phyloP scores from a whole-genome alignment of 2,888 invertebrate genomes.

The Steromphala cineraria region DNA sequence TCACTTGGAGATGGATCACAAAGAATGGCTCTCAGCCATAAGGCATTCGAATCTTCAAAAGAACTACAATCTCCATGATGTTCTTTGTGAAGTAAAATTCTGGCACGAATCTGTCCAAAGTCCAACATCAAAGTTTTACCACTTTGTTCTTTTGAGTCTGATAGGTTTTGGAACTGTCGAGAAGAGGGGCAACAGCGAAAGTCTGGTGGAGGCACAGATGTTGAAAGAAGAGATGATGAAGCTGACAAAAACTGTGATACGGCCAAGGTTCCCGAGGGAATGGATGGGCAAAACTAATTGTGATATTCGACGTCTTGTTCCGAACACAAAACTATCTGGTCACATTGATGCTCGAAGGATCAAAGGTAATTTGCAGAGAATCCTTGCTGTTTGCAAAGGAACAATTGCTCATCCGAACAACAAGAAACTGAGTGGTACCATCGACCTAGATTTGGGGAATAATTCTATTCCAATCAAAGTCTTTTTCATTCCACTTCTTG shows the following conservation, averaged over 20 bases:
- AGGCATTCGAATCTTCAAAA: conserved; percentile 34
- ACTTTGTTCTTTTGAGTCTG: conserved; percentile 45
- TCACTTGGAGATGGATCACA: conserved; percentile 47
- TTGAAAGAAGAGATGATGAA: conserved; percentile 38
- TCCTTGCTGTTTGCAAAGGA: conserved; percentile 27
- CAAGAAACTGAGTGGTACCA: conserved; percentile 22
- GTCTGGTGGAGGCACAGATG: conserved; percentile 40
- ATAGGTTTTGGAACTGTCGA: conserved; percentile 43
- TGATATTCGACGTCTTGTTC: conserved; percentile 12
- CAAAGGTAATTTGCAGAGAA: background rate
- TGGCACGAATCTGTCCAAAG: conserved; percentile 44
- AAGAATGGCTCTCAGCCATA: conserved; percentile 53
- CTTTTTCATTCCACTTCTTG: conserved; percentile 27
- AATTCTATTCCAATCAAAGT: conserved; percentile 21
- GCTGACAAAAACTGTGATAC: conserved; percentile 33
- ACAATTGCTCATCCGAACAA: conserved; percentile 24
- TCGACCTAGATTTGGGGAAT: conserved; percentile 28
- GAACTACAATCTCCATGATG: conserved; percentile 43
- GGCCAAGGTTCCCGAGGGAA: conserved; percentile 47
- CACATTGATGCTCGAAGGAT: conserved; percentile 9
- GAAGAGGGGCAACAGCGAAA: conserved; percentile 41
- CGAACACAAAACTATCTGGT: background rate
- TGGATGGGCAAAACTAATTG: conserved; percentile 43
- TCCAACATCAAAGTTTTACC: conserved; percentile 45
- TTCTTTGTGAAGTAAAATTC: conserved; percentile 38